phyloP scores from a whole-genome alignment of 1,140 invertebrate genomes.

The Babylonia areolata region DNA sequence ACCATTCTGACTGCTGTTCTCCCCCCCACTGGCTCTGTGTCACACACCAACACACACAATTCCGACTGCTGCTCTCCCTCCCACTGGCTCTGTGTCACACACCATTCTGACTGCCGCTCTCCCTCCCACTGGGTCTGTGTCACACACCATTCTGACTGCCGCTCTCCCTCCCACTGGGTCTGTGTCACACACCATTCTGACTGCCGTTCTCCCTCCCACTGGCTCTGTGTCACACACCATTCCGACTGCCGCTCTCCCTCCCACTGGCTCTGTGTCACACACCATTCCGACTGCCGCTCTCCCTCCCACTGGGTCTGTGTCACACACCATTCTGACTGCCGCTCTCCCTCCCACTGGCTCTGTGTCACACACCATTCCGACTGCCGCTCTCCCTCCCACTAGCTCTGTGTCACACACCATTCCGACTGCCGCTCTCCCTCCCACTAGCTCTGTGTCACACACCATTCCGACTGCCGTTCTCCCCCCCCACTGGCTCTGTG shows the following conservation, averaged over 20 bases:
- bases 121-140: too few species aligned
- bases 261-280: too few species aligned
- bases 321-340: too few species aligned
- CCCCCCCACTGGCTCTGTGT: constrained; percentile 25
- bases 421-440: constrained; percentile 28
- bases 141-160: not conserved
- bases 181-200: not conserved
- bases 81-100: not conserved
- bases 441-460: constrained; percentile 27
- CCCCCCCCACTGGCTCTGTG: too few species aligned
- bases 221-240: too few species aligned
- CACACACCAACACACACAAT: not conserved
- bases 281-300: too few species aligned
- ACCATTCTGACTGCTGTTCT: constrained; percentile 50
- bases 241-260: too few species aligned
- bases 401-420: constrained; percentile 62
- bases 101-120: not conserved
- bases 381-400: constrained; percentile 45
- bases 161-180: not conserved
- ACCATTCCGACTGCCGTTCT: constrained; percentile 49
- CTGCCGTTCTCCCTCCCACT: not conserved
- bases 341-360: too few species aligned
- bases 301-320: too few species aligned
- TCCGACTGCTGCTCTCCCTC: not conserved
- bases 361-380: too few species aligned